Base-by-base conservation (phyloP, 1,140 invertebrate genomes). In the Daktulosphaira vitifoliae region DNA sequence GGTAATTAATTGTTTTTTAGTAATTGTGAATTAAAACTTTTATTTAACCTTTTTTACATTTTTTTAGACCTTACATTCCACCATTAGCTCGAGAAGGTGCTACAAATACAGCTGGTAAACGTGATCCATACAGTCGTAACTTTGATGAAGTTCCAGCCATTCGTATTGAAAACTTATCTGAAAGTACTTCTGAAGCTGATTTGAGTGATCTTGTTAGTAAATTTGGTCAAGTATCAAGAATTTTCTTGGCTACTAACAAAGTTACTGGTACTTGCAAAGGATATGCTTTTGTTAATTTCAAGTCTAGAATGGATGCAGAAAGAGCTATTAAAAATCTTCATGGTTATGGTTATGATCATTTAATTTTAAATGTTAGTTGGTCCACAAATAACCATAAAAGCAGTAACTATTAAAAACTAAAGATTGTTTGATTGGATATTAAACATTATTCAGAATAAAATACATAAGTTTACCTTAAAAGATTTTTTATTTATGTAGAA, bases 291-390 rank as follows among this genome's bases (percentile, higher is more conserved):
- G 89, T 98, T 51, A 96, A 96, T 72, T 98, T 93, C 76, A 91
- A 90, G 73, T 84, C 85, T 66, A 81, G 85, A 70, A 83, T 86
- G 71, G 92, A 96, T 78, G 96, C 96, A 33, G 87, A 90, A 16
- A 84, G 86, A 71, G 96, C 96, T 67, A 97, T 99, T 71, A 77
- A 84, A 66, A 81, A 81, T 50, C 82, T 99, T 3, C 90, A 98
- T 75, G 96, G 95, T 4, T 89, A 92, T 77, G 95, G 96, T 68
- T 98, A 98, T 76, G 95, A 98, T 79, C 95, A 99, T 81, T 82
- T 99, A 64, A 99, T 99, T 75, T 78, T 99, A 15, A 95, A 86
- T 77, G 97, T 98, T 20, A 96, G 99, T 79, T 99, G 96, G 96
- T 98, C 97, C 1, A 98, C 54, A 15, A 59, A 59, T 29, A 59